These are phyloP conservation scores for rabbit (Oryctolagus cuniculus) DNA, from an alignment of 2,113 vertebrate species.

Conservation along the genomic window DNA sequence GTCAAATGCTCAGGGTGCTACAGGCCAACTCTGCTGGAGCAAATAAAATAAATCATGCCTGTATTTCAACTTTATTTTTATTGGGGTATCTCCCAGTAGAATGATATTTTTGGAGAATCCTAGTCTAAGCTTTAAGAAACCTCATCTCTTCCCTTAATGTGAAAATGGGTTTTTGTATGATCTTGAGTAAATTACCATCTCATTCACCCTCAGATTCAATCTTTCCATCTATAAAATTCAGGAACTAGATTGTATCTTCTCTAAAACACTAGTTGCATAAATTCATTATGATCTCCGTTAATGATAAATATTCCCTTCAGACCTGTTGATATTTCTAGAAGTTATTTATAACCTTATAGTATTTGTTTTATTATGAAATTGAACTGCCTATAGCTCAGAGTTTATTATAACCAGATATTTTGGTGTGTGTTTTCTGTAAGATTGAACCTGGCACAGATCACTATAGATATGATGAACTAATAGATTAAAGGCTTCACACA, in stretches of 20 bases:
- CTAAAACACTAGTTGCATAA: not conserved
- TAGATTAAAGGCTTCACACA: not conserved
- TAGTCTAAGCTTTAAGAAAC: not conserved
- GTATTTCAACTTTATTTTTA: not conserved
- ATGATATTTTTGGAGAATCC: not conserved
- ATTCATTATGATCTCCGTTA: not conserved
- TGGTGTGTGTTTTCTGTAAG: constrained; percentile 11
- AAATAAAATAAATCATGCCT: not conserved
- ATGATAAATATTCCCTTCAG: not conserved
- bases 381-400: not conserved
- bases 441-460: not conserved
- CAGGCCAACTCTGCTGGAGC: not conserved
- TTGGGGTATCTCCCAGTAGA: not conserved
- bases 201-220: not conserved
- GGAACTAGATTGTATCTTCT: not conserved
- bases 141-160: not conserved
- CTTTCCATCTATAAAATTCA: not conserved
- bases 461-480: not conserved
- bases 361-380: not conserved
- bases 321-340: not conserved
- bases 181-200: not conserved
- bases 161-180: not conserved
- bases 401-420: not conserved
- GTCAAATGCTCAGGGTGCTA: not conserved
- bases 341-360: not conserved